Evolutionary conservation across 2,888 invertebrate genomes (phyloP).

Genomic region (Dromius quadrimaculatus): DNA sequence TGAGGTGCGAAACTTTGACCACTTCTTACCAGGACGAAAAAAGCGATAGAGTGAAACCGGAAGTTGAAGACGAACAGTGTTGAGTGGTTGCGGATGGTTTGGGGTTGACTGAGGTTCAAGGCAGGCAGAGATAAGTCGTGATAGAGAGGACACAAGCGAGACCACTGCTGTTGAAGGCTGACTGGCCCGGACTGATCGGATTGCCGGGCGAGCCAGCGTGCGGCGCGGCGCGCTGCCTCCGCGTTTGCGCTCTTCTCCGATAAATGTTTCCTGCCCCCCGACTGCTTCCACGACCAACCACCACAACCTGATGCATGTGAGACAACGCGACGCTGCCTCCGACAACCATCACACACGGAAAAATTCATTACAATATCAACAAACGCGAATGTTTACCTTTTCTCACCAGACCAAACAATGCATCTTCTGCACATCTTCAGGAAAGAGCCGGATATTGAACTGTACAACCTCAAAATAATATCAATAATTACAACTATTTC

Average conservation of each 20-base stretch:
- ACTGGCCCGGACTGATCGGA: constrained; percentile 70
- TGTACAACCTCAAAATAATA: too few relatives aligned
- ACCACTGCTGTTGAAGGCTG: constrained; percentile 73
- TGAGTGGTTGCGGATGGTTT: constrained; percentile 23
- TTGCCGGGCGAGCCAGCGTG: constrained; percentile 62
- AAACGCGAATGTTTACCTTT: too few relatives aligned
- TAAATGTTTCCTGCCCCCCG: background rate
- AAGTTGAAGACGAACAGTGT: background rate
- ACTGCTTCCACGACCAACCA: constrained; percentile 51
- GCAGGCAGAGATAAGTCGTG: constrained; percentile 53
- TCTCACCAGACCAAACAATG: too few relatives aligned
- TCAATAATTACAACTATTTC: too few relatives aligned
- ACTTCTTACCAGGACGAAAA: constrained; percentile 17
- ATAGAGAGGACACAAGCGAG: constrained; percentile 57
- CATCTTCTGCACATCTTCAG: too few relatives aligned
- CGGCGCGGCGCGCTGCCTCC: constrained; percentile 53
- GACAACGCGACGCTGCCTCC: constrained; percentile 8
- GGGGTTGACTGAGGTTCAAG: constrained; percentile 43
- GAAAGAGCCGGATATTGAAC: too few relatives aligned
- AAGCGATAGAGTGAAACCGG: background rate
- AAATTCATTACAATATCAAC: background rate
- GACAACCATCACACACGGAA: background rate
- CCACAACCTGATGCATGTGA: constrained; percentile 65
- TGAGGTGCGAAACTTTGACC: too few relatives aligned
- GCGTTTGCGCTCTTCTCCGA: constrained; percentile 55